phyloP scores from a whole-genome alignment of 2,113 vertebrate species.

The Dendropsophus ebraccatus region DNA sequence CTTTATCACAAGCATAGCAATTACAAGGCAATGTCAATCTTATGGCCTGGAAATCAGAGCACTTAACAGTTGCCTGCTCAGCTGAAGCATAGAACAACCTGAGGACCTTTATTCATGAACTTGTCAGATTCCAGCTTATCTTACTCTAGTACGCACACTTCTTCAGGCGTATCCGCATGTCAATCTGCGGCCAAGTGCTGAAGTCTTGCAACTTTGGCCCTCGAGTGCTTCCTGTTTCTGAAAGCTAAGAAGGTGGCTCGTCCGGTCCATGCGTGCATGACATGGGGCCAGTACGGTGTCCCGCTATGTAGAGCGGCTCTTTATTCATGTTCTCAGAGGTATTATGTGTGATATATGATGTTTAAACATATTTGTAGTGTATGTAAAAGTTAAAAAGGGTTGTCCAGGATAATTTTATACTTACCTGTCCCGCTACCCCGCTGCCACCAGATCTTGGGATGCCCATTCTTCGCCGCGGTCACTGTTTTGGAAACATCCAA shows the following conservation, averaged over 20 bases:
- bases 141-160: not conserved
- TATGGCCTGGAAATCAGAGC: constrained; percentile 31
- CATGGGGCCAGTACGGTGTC: too few relatives aligned
- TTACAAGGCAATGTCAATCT: constrained; percentile 51
- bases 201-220: not conserved
- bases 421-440: too few relatives aligned
- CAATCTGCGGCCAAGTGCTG: not conserved
- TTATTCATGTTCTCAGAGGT: too few relatives aligned
- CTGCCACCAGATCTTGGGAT: too few relatives aligned
- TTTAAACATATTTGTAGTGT: too few relatives aligned
- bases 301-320: too few relatives aligned
- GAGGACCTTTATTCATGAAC: not conserved
- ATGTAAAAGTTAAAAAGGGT: too few relatives aligned
- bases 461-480: too few relatives aligned
- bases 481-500: too few relatives aligned
- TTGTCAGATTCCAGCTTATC: not conserved
- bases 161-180: not conserved
- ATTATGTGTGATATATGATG: too few relatives aligned
- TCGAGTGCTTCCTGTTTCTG: too few relatives aligned
- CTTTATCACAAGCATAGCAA: constrained; percentile 55
- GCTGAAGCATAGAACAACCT: not conserved
- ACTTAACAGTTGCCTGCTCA: constrained; percentile 40
- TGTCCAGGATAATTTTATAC: too few relatives aligned
- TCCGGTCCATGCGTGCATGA: not conserved
- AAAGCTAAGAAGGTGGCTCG: not conserved